Conservation (phyloP, 2,888 invertebrate genomes). For the Agrochola lota region DNA sequence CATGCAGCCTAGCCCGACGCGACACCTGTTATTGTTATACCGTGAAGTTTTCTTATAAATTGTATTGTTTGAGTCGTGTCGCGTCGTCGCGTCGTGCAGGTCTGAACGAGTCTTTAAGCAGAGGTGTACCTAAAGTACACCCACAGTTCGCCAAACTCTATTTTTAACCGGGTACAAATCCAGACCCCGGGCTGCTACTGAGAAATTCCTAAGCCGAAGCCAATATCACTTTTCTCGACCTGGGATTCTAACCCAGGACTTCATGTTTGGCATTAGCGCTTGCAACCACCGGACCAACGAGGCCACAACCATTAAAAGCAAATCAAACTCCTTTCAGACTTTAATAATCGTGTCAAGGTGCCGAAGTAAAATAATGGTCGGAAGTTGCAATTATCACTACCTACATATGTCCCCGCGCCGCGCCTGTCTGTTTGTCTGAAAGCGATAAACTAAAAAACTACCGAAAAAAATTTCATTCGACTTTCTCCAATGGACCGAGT, state of each 20-base stretch:
- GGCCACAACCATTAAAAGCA: not conserved
- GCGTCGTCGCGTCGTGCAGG: no score
- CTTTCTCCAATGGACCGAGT: no score
- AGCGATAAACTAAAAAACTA: no score
- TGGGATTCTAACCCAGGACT: not conserved
- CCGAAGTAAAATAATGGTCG: slow-evolving; percentile 12
- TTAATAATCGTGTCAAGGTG: slow-evolving; percentile 41
- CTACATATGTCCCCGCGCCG: no score
- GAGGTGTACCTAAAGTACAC: not conserved
- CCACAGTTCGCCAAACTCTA: not conserved
- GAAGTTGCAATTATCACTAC: slow-evolving; percentile 29
- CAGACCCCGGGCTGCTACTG: not conserved
- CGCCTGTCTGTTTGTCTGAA: no score
- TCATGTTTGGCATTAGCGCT: not conserved
- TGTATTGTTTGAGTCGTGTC: no score
- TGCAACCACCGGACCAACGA: not conserved
- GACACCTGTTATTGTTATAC: no score
- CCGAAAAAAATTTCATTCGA: no score
- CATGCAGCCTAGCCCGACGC: no score
- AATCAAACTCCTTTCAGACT: slow-evolving; percentile 32
- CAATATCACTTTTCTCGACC: not conserved
- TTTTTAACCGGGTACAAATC: not conserved
- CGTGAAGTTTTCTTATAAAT: no score
- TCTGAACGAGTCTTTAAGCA: not conserved
- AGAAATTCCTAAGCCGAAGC: not conserved